phyloP scores from a whole-genome alignment of 1,140 invertebrate species.

The Fopius arisanus region DNA sequence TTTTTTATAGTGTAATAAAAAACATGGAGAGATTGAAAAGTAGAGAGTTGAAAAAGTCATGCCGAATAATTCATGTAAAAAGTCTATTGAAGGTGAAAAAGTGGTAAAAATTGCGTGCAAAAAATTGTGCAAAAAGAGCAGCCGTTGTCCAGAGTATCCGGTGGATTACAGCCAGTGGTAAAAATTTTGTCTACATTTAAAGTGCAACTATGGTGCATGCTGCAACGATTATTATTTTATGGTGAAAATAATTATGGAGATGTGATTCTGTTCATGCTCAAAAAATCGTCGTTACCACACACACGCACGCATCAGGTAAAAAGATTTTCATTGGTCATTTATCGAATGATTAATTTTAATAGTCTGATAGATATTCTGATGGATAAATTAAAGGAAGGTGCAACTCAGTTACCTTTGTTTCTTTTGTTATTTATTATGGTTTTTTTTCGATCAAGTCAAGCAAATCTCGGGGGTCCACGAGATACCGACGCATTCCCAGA shows the following conservation, averaged over 20 bases:
- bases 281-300: conserved; percentile 29
- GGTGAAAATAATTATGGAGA: conserved; percentile 25
- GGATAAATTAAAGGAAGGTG: conserved; percentile 60
- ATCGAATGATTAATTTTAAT: conserved; percentile 18
- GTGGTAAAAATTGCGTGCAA: neutral
- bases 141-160: too few relatives aligned
- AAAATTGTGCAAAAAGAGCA: neutral
- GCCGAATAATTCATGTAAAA: conserved; percentile 4
- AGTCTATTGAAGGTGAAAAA: conserved; percentile 2
- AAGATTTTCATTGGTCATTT: conserved; percentile 29
- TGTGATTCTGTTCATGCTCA: conserved; percentile 15
- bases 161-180: too few relatives aligned
- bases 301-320: conserved; percentile 48
- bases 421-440: neutral
- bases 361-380: conserved; percentile 17
- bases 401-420: conserved; percentile 61
- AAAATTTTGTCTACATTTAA: too few relatives aligned
- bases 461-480: conserved; percentile 67
- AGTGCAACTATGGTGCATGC: too few relatives aligned
- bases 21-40: neutral
- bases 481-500: conserved; percentile 69
- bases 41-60: neutral
- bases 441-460: conserved; percentile 64
- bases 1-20: neutral
- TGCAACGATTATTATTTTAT: conserved; percentile 12